Base-by-base conservation (phyloP, 2,797 vertebrate species). In the Synaphobranchus kaupii region DNA sequence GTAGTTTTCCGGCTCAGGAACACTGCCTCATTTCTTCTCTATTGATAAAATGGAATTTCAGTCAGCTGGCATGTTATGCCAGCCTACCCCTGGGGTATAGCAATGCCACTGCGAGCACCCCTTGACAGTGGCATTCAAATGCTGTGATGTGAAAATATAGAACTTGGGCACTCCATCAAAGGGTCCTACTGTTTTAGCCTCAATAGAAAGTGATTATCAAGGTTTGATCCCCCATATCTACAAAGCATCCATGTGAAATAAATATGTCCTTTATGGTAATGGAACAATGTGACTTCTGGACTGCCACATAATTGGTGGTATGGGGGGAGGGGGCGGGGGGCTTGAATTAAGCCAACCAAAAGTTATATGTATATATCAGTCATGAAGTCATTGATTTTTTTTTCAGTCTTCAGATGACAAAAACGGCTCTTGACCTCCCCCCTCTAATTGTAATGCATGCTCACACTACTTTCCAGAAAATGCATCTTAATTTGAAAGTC, bases 151-250 rank as follows among this genome's bases (percentile, higher is more conserved):
- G 7, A 60, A 48, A 58, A 83, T 83, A 39, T 82, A 39, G 47
- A 68, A 56, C 63, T 86, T 80, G 58, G 86, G 80, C 86, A 68
- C 80, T 83, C 20, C 34, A 83, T 87, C 56, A 87, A 87, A 87
- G 80, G 81, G 54, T 50, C 22, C 50, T 56, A 66, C 52, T 86
- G 85, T 68, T 68, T 76, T 54, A n/a, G 48, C 86, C 80, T 87
- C 47, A 58, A 81, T 25, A 52, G 78, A 68, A 83, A 83, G 60
- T 68, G 56, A 60, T 80, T 63, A 82, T 54, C 86, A 68, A 66
- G 78, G 17, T 54, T 28, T 28, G 20, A 83, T 28, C n/a, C 86
- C 50, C 13, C 47, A 52, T 52, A 54, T 80, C 71, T 82, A 25
- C 80, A 80, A 78, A 86, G 73, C 76, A 54, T 20, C 25, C 50